phyloP scores from a whole-genome alignment of 2,113 vertebrate species.

The Zeus faber region DNA sequence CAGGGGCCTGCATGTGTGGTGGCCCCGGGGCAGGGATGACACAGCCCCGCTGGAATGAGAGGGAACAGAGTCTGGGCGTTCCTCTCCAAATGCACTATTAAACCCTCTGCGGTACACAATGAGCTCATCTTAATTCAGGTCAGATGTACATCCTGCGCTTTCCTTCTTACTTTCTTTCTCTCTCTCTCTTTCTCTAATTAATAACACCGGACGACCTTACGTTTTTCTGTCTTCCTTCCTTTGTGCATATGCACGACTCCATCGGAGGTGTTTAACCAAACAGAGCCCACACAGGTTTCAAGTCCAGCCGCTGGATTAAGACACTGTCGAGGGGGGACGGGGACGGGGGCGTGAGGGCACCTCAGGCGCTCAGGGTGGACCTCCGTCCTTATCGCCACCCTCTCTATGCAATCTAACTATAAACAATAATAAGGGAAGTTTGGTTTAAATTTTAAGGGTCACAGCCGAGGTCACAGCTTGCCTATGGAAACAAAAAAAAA shows the following conservation, averaged over 20 bases:
- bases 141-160: slow-evolving; percentile 79
- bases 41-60: slow-evolving; percentile 81
- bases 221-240: slow-evolving; percentile 4
- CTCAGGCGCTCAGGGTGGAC: slow-evolving; percentile 23
- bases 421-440: slow-evolving; percentile 60
- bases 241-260: not conserved
- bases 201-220: slow-evolving; percentile 30
- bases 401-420: slow-evolving; percentile 53
- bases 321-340: slow-evolving; percentile 18
- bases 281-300: too few species aligned
- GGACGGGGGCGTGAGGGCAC: slow-evolving; percentile 27
- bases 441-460: slow-evolving; percentile 40
- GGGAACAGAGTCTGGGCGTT: slow-evolving; percentile 81
- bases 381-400: slow-evolving; percentile 40
- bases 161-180: slow-evolving; percentile 21
- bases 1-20: slow-evolving; percentile 72
- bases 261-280: not conserved
- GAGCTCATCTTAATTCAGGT: slow-evolving; percentile 85
- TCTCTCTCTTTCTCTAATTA: slow-evolving; percentile 34
- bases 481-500: slow-evolving; percentile 18
- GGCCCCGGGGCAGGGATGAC: slow-evolving; percentile 80
- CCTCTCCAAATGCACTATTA: slow-evolving; percentile 81
- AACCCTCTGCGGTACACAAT: slow-evolving; percentile 81
- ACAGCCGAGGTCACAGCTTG: slow-evolving; percentile 42
- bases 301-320: too few species aligned